These are phyloP conservation scores for Athalia cordata DNA, from an alignment of 2,888 invertebrate genomes.

Conservation along the genomic window DNA sequence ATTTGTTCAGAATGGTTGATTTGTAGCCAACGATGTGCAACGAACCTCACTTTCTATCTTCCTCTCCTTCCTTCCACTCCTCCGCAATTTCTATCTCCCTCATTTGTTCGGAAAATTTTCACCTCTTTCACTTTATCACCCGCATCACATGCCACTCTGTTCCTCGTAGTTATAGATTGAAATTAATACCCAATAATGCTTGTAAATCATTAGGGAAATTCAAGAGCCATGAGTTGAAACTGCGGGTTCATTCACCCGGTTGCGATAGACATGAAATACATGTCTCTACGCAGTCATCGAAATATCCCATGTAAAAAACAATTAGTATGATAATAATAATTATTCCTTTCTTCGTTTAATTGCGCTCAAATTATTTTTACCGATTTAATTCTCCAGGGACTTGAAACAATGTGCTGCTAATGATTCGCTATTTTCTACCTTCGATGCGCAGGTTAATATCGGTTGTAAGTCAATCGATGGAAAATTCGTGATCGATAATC, in stretches of 20 bases:
- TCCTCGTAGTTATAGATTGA: conserved; percentile 65
- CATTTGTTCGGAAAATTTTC: conserved; percentile 47
- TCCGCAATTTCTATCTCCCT: conserved; percentile 35
- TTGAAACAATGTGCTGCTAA: no score
- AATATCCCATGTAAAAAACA: neutral
- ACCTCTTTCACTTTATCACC: conserved; percentile 61
- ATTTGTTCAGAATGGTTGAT: conserved; percentile 72
- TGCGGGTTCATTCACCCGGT: conserved; percentile 40
- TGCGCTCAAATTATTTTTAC: no score
- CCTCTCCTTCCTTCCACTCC: conserved; percentile 56
- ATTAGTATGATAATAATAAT: neutral
- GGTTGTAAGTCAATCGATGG: no score
- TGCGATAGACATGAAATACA: conserved; percentile 20
- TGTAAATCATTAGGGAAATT: conserved; percentile 71
- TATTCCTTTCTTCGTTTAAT: neutral
- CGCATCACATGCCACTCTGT: conserved; percentile 36
- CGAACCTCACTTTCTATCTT: conserved; percentile 61
- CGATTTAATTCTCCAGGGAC: no score
- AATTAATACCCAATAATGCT: conserved; percentile 73
- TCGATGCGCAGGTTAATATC: no score
- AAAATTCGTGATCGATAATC: no score
- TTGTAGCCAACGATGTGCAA: conserved; percentile 71
- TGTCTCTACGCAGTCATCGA: neutral
- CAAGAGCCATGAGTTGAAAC: conserved; percentile 47
- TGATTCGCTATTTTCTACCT: no score